Evolutionary conservation across 2,113 vertebrate species (phyloP).

Genomic region (Axis porcinus): DNA sequence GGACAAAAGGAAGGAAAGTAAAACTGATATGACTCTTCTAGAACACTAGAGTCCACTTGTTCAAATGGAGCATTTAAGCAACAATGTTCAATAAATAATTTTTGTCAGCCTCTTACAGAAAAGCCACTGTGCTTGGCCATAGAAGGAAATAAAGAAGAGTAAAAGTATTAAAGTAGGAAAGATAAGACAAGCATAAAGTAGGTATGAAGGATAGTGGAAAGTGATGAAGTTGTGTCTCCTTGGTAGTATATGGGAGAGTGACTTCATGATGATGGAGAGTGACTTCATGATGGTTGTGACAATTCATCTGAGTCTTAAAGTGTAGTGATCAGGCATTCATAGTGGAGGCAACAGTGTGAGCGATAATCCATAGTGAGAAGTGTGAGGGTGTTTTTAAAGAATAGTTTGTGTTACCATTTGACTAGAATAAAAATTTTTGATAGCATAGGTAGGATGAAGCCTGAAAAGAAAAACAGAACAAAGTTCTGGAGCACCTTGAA

Average conservation of each 20-base stretch:
- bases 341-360: background rate
- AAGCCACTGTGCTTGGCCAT: background rate
- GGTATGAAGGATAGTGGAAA: background rate
- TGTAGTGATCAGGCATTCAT: background rate
- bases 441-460: background rate
- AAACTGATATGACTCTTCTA: background rate
- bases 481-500: background rate
- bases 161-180: background rate
- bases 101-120: background rate
- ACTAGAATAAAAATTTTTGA: background rate
- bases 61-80: background rate
- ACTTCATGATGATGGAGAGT: too few relatives aligned
- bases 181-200: background rate
- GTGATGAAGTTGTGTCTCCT: background rate
- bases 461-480: background rate
- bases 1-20: background rate
- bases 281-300: background rate
- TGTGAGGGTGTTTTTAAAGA: background rate
- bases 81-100: background rate
- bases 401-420: background rate
- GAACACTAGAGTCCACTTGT: background rate
- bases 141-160: background rate
- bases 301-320: background rate
- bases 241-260: background rate
- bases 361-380: background rate